Evolutionary conservation across 2,888 invertebrate species (phyloP).

Genomic region (Drosophila hawaiiensis): DNA sequence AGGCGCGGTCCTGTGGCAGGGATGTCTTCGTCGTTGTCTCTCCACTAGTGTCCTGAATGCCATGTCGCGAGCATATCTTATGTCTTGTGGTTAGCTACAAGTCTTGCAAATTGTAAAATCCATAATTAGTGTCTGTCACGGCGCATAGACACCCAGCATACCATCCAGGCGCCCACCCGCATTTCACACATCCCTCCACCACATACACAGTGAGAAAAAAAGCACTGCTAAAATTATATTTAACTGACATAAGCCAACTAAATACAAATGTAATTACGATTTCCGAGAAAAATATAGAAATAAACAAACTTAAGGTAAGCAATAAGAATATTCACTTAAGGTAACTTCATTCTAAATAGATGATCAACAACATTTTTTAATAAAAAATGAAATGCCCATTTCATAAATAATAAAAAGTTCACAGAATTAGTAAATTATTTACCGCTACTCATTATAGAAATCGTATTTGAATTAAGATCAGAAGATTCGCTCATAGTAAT

Average conservation of each 20-base stretch:
- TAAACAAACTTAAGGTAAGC: not conserved
- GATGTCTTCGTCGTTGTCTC: slow-evolving; percentile 18
- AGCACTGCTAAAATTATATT: not conserved
- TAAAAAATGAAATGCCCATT: not conserved
- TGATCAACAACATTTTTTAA: not conserved
- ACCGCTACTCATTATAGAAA: not conserved
- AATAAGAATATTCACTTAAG: not conserved
- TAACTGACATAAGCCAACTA: not conserved
- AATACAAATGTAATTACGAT: not conserved
- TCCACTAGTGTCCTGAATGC: slow-evolving; percentile 16
- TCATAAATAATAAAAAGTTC: not conserved
- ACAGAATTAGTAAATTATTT: not conserved
- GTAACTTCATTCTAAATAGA: not conserved
- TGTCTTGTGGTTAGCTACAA: slow-evolving; percentile 76
- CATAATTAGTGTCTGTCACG: slow-evolving; percentile 79
- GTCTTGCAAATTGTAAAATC: slow-evolving; percentile 79
- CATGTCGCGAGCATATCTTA: slow-evolving; percentile 47
- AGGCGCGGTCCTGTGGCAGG: slow-evolving; percentile 61
- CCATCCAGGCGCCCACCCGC: slow-evolving; percentile 3
- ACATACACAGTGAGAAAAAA: not conserved
- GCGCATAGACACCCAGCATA: slow-evolving; percentile 46
- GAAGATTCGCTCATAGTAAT: not conserved
- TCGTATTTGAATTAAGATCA: not conserved
- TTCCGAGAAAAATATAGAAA: not conserved
- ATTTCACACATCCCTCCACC: not conserved